phyloP scores from a whole-genome alignment of 2,797 vertebrate genomes.

The Crenichthys baileyi region DNA sequence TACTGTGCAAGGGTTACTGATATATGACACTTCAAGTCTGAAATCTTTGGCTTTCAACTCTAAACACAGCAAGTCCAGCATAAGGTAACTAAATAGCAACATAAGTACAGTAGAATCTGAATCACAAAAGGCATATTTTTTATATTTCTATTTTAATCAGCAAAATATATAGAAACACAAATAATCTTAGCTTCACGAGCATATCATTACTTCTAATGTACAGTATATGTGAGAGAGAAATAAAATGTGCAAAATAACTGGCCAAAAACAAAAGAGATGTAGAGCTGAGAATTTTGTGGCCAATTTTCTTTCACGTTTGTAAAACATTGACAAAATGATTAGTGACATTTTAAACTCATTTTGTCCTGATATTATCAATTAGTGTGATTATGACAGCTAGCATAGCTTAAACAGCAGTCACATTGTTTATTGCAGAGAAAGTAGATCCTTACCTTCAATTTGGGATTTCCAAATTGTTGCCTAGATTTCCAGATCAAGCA shows the following conservation, averaged over 20 bases:
- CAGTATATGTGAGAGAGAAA: background rate
- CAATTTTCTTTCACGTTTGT: background rate
- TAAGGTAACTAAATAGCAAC: background rate
- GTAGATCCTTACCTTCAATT: background rate
- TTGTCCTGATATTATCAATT: background rate
- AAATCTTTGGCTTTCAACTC: conserved; percentile 27
- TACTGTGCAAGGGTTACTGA: background rate
- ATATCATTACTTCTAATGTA: background rate
- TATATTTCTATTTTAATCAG: background rate
- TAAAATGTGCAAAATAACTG: background rate
- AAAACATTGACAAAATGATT: background rate
- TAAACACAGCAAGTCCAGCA: conserved; percentile 7
- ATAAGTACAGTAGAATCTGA: background rate
- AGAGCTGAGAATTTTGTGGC: background rate
- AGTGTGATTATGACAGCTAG: background rate
- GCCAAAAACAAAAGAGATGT: background rate
- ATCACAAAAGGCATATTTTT: background rate
- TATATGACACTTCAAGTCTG: conserved; percentile 14
- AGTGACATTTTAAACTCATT: background rate
- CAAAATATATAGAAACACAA: background rate
- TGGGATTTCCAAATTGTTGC: background rate
- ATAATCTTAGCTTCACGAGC: background rate
- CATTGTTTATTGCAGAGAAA: background rate
- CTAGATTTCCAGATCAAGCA: background rate
- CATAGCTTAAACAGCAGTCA: background rate